These are phyloP conservation scores for Microcebus ravelobensis DNA, from an alignment of 2,113 vertebrate genomes.

Conservation along the genomic window DNA sequence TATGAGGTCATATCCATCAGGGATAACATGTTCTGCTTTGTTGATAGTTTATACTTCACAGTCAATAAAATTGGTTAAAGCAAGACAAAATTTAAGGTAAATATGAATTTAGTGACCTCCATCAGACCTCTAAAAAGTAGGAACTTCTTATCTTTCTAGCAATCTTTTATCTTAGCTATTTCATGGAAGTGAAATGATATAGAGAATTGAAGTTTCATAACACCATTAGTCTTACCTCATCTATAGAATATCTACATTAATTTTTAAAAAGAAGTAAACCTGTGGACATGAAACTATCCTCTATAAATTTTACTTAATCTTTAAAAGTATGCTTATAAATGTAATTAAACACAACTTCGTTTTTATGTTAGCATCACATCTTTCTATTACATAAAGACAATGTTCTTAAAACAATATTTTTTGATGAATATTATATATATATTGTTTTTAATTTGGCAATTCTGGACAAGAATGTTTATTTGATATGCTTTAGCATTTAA, in stretches of 20 bases:
- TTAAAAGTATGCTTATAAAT: not conserved
- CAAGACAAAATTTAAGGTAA: conserved; percentile 20
- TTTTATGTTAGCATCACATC: not conserved
- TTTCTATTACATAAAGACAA: conserved; percentile 20
- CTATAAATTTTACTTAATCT: not conserved
- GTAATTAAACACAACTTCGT: not conserved
- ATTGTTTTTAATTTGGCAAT: not conserved
- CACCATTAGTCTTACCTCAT: not conserved
- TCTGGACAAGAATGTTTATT: not conserved
- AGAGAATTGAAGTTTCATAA: not conserved
- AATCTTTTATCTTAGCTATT: not conserved
- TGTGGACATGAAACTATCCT: not conserved
- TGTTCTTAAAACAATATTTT: not conserved
- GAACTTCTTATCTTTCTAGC: not conserved
- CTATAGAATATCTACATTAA: not conserved
- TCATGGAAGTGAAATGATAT: not conserved
- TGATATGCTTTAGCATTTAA: not conserved
- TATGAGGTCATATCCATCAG: not conserved
- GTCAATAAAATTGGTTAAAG: not conserved
- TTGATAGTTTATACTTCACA: not conserved
- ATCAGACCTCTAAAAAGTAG: not conserved
- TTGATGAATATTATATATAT: not conserved
- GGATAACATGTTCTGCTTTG: not conserved
- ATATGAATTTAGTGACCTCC: not conserved
- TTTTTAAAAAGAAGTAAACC: not conserved